Percentiles rank a stretch among this genome's conserved stretches.
Conservation (phyloP, 1,140 invertebrate genomes). For the Drosophila sturtevanti region DNA sequence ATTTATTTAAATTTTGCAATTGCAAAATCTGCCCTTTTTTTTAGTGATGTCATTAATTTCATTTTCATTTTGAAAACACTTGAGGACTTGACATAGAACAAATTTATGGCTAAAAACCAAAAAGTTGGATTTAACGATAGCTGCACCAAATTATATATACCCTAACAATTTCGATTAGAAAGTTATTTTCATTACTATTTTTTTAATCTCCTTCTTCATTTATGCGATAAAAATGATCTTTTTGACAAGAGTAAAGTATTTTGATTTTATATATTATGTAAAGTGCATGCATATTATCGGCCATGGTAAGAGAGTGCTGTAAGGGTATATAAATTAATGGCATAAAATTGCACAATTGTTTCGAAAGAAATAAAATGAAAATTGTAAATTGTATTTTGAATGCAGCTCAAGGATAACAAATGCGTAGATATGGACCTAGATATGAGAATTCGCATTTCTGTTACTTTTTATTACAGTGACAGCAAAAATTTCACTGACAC, state of each 20-base stretch:
- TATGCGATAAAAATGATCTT: too few species aligned
- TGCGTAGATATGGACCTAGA: constrained; percentile 82
- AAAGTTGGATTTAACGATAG: constrained; percentile 23
- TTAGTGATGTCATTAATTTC: constrained; percentile 58
- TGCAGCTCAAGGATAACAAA: constrained; percentile 75
- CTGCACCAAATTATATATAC: background rate
- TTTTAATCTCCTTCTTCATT: too few species aligned
- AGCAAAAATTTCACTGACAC: constrained; percentile 66
- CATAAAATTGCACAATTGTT: constrained; percentile 16
- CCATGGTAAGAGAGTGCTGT: background rate
- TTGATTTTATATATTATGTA: too few species aligned
- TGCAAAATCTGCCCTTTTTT: constrained; percentile 27
- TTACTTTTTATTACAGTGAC: constrained; percentile 63
- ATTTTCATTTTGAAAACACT: constrained; percentile 30
- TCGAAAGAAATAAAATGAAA: constrained; percentile 62
- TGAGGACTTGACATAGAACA: constrained; percentile 27
- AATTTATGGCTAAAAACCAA: constrained; percentile 60
- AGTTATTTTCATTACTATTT: too few species aligned
- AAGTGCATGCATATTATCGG: too few species aligned
- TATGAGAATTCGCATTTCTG: constrained; percentile 44
- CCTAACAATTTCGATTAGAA: too few species aligned
- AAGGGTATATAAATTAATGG: background rate
- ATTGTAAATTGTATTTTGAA: constrained; percentile 45
- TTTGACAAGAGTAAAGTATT: too few species aligned
- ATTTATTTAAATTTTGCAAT: background rate